These are phyloP conservation scores for Pomatorhinus ruficollis DNA, from an alignment of 2,113 vertebrate species.

Conservation along the genomic window DNA sequence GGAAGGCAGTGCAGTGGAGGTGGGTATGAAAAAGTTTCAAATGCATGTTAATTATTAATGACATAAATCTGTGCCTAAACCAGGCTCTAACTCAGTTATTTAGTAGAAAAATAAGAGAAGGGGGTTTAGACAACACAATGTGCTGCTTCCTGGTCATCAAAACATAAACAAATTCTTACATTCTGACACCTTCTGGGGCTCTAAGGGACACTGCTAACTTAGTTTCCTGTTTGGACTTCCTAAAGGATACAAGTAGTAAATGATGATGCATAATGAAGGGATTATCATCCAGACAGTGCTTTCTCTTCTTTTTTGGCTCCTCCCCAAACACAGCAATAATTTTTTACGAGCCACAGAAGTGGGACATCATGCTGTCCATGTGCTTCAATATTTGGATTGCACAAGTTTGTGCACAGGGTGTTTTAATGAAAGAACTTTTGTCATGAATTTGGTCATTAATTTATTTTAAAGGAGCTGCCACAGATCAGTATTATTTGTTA, in stretches of 20 bases:
- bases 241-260: not conserved
- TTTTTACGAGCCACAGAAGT: not conserved
- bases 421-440: not conserved
- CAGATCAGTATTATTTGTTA: not conserved
- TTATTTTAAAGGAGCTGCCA: not conserved
- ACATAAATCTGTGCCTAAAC: not conserved
- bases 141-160: not conserved
- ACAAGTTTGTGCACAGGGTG: not conserved
- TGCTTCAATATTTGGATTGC: not conserved
- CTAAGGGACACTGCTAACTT: not conserved
- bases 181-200: not conserved
- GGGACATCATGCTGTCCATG: not conserved
- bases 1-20: not conserved
- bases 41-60: not conserved
- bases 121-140: not conserved
- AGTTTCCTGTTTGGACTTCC: constrained; percentile 10
- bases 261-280: not conserved
- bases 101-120: not conserved
- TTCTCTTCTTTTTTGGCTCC: not conserved
- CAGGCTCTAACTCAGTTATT: not conserved
- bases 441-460: not conserved
- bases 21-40: not conserved
- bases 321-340: not conserved
- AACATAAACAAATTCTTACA: not conserved
- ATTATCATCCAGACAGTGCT: not conserved